Percentiles rank a stretch among this genome's conserved stretches.
phyloP scores from a whole-genome alignment of 2,113 vertebrate genomes.

The Epinephelus moara region DNA sequence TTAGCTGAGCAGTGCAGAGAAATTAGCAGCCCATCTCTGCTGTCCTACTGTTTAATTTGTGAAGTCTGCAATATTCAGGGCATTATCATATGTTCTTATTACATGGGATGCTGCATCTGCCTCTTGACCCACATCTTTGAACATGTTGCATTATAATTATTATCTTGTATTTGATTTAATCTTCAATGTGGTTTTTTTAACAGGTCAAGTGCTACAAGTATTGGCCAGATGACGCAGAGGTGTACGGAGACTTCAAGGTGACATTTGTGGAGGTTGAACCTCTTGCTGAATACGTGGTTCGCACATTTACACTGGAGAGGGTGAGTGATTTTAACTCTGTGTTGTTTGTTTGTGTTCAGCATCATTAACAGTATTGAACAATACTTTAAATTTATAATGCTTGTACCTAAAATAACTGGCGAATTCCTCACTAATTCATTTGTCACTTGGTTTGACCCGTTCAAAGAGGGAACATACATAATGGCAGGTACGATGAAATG shows the following conservation, averaged over 20 bases:
- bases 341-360: background rate
- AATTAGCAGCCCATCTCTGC: background rate
- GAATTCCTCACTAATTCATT: background rate
- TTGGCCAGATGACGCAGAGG: slow-evolving; percentile 98
- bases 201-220: slow-evolving; percentile 99
- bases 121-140: background rate
- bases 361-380: background rate
- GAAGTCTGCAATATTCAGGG: background rate
- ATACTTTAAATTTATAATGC: background rate
- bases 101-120: background rate
- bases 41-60: background rate
- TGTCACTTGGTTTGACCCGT: background rate
- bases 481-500: background rate
- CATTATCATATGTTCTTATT: background rate
- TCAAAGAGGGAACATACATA: background rate
- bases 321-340: slow-evolving; percentile 80
- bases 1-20: background rate
- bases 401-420: background rate
- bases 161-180: background rate
- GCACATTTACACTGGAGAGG: slow-evolving; percentile 97
- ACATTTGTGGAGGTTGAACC: slow-evolving; percentile 97
- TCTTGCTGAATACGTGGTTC: slow-evolving; percentile 96
- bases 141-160: background rate
- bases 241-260: slow-evolving; percentile 98
- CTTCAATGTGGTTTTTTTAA: slow-evolving; percentile 13